These are phyloP conservation scores for Glyptemys insculpta DNA, from an alignment of 2,797 vertebrate genomes.

Conservation along the genomic window DNA sequence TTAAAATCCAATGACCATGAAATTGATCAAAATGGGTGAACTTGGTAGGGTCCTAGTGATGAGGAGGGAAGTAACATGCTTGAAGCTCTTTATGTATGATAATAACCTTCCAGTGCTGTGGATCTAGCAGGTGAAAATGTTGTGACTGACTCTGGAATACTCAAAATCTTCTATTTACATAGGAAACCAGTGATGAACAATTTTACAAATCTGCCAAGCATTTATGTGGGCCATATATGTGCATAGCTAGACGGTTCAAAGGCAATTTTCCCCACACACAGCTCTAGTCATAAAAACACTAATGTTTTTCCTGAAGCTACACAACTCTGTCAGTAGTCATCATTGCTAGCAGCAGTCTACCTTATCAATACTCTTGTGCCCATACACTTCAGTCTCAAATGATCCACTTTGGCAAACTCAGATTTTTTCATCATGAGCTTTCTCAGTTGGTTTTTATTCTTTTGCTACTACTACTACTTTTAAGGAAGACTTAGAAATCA, in stretches of 20 bases:
- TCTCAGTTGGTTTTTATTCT: background rate
- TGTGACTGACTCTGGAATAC: background rate
- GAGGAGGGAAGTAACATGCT: background rate
- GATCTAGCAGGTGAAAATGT: background rate
- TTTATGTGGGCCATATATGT: background rate
- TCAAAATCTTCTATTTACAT: constrained; percentile 15
- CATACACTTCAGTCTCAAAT: background rate
- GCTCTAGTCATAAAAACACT: constrained; percentile 43
- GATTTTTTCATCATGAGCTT: background rate
- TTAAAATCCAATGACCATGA: too few relatives aligned
- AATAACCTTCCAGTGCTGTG: background rate
- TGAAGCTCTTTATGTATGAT: background rate
- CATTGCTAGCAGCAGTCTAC: constrained; percentile 47
- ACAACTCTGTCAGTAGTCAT: constrained; percentile 41
- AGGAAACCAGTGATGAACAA: background rate
- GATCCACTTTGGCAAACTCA: background rate
- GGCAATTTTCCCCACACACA: background rate
- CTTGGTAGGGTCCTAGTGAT: background rate
- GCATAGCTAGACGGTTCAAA: background rate
- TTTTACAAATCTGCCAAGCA: background rate
- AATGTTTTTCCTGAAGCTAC: constrained; percentile 42
- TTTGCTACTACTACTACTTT: constrained; percentile 50
- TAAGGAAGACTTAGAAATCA: constrained; percentile 49
- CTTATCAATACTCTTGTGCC: constrained; percentile 59
- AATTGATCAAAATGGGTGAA: too few relatives aligned